A percentile compares a stretch with the other conserved stretches of the same genome.
Conservation (phyloP, 2,797 vertebrate genomes). For the Syngnathus acus region DNA sequence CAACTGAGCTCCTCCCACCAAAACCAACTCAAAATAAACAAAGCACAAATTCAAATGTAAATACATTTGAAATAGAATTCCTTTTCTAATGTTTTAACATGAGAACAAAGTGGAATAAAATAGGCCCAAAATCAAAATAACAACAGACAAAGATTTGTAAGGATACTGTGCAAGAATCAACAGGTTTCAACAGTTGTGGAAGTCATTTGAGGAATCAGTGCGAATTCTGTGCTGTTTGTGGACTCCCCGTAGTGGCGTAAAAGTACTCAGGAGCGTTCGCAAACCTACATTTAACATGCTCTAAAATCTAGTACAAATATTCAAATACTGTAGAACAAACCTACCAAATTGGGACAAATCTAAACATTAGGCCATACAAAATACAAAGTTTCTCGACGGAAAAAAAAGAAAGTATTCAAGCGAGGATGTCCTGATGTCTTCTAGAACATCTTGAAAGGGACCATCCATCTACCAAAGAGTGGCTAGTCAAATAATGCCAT, state of each 20-base stretch:
- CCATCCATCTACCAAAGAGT: background rate
- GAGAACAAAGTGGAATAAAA: background rate
- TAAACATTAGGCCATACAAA: slow-evolving; percentile 59
- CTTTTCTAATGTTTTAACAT: no score
- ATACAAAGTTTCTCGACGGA: slow-evolving; percentile 45
- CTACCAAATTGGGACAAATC: slow-evolving; percentile 50
- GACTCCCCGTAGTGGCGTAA: slow-evolving; percentile 15
- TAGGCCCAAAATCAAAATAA: background rate
- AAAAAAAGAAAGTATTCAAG: slow-evolving; percentile 36
- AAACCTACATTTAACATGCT: slow-evolving; percentile 41
- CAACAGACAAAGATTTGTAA: background rate
- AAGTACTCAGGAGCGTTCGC: slow-evolving; percentile 24
- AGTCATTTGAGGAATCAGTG: background rate
- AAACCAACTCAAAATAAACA: background rate
- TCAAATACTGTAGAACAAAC: slow-evolving; percentile 43
- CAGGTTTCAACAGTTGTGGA: background rate
- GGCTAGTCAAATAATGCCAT: background rate
- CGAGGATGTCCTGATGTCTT: background rate
- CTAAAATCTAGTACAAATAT: slow-evolving; percentile 53
- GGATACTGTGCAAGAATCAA: background rate
- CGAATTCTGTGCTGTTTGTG: background rate
- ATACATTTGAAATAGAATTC: background rate
- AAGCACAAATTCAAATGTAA: slow-evolving; percentile 15
- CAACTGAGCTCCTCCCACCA: background rate
- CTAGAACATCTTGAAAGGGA: background rate